Conservation (phyloP, 2,113 vertebrate genomes). For the Sinocyclocheilus anshuiensis region DNA sequence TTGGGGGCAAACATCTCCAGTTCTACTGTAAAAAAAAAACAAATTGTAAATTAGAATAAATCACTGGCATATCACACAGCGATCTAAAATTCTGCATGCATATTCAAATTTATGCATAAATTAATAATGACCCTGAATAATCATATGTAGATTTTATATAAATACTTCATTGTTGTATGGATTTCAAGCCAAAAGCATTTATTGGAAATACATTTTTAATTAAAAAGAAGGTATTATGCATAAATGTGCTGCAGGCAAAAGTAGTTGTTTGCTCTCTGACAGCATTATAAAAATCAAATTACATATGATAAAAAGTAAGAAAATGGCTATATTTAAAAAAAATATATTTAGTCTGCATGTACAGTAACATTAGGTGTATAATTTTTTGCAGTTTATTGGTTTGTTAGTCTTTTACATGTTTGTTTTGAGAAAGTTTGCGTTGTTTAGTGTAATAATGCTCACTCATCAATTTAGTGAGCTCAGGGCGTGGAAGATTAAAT, state of each 20-base stretch:
- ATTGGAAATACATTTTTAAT: neutral
- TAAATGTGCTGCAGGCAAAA: neutral
- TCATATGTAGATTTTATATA: neutral
- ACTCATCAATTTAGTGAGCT: neutral
- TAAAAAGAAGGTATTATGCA: neutral
- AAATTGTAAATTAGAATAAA: neutral
- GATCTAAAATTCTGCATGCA: neutral
- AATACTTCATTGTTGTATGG: neutral
- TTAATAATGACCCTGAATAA: neutral
- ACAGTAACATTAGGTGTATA: too few species aligned
- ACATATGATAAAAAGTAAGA: neutral
- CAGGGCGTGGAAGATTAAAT: neutral
- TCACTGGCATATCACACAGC: neutral
- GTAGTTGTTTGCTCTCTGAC: neutral
- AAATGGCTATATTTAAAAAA: too few species aligned
- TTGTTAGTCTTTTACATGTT: too few species aligned
- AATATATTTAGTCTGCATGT: too few species aligned
- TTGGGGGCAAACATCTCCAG: neutral
- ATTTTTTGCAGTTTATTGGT: too few species aligned
- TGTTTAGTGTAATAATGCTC: neutral
- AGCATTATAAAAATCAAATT: neutral
- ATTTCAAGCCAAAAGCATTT: neutral
- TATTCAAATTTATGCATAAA: neutral
- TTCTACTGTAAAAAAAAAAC: neutral
- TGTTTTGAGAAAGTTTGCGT: too few species aligned